Evolutionary conservation across 2,113 vertebrate species (phyloP), one percentile per base, ranked within the genome.

Genomic region (Limanda limanda): DNA sequence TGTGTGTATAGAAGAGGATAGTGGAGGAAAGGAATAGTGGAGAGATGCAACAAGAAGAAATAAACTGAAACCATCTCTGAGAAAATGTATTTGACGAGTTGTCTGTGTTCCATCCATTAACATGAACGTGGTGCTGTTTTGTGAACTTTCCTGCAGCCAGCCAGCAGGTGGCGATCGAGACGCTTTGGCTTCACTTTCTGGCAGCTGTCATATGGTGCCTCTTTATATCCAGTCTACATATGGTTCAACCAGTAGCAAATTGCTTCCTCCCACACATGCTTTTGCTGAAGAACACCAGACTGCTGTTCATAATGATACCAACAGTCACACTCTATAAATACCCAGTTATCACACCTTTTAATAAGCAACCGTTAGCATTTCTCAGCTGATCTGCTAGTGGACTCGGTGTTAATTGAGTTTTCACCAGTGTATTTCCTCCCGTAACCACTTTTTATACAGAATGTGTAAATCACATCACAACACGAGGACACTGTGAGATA

Each of bases 291-390:
- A 18, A 48, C 24, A 52, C 31, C 21, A 9, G 51, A 75, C 56
- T 23, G 40, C 27, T 35, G 4, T 65, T 57, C 18, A 18, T 48
- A 48, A 48, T 13, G 13, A 45, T 45, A 45, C 13, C 35, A 37
- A 42, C 40, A 18, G 45, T 48, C 45, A 18, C 45, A 17, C n/a
- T 51, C 31, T 56, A 20, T 71, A 67, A 62, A 74, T 62, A 61
- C 37, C 24, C 40, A 13, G 24, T 58, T 78, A 48, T 67, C 48
- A 51, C 62, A 81, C 12, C 20, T 23, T 42, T 51, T 63, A 78
- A 64, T 68, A n/a, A 59, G 27, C 1, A 0, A 9, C 58, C 25
- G 25, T 12, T 78, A 68, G 25, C 66, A 69, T 76, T 27, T 70
- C 12, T 42, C 40, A 42, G 40, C 40, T 42, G 40, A 42, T 42